Conservation (phyloP, 2,888 invertebrate species). For the Euspilapteryx auroguttella region DNA sequence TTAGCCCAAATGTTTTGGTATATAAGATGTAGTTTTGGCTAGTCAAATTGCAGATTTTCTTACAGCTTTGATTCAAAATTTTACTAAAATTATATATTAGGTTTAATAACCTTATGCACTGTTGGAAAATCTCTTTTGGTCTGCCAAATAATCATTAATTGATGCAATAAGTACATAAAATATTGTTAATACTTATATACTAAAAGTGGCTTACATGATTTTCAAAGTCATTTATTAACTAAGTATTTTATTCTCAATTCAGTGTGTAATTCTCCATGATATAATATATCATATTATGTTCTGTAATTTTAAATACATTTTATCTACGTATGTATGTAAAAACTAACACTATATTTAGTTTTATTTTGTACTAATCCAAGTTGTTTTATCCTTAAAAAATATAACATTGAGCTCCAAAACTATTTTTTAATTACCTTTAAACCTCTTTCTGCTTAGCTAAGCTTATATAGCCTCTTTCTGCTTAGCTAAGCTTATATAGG, state of each 20-base stretch:
- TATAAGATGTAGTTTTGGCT: conserved; percentile 58
- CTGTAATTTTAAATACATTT: conserved; percentile 60
- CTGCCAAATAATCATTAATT: conserved; percentile 55
- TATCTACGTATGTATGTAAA: conserved; percentile 46
- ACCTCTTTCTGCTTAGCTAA: no score
- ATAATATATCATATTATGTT: no score
- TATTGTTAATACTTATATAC: conserved; percentile 43
- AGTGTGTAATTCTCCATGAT: conserved; percentile 61
- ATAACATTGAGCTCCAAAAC: conserved; percentile 60
- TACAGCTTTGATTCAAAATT: conserved; percentile 61
- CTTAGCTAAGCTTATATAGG: no score
- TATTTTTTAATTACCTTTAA: no score
- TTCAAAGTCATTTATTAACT: conserved; percentile 51
- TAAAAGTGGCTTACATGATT: conserved; percentile 59
- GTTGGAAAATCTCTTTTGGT: conserved; percentile 63
- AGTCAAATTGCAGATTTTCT: conserved; percentile 62
- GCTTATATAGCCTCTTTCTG: no score
- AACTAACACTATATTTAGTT: conserved; percentile 63
- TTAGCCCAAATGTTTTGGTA: conserved; percentile 57
- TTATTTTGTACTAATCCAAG: conserved; percentile 64
- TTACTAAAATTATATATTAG: conserved; percentile 49
- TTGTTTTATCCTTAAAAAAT: conserved; percentile 63
- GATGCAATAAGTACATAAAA: conserved; percentile 57
- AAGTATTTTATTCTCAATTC: conserved; percentile 60
- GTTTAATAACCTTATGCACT: conserved; percentile 56